Base-by-base conservation (phyloP, 1,140 invertebrate genomes). In the Sitobion miscanthi region DNA sequence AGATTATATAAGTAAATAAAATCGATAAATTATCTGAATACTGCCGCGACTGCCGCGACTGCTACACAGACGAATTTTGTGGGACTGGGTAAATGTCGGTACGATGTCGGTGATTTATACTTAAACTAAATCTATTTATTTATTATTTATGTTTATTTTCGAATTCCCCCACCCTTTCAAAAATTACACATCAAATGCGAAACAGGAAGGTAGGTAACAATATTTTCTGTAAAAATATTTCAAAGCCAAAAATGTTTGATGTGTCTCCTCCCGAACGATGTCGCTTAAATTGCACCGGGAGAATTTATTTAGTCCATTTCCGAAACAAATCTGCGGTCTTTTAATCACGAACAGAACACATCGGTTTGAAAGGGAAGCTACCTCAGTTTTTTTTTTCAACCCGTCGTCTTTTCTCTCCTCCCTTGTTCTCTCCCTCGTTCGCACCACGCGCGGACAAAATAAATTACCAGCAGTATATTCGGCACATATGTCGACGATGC, bases 261-360 rank as follows among this genome's bases (percentile, higher is more conserved):
- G 62, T 86, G 23, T 86, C 82, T 45, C 91, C 77, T 35, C 77
- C 90, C 77, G 47, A 92, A 92, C 47, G 62, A 92, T 92, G 89
- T 90, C 38, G 25, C 38, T 69, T 25, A 30, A 69, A 90, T 90
- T 90, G 52, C 88, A 62, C 54, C 52, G 23, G 38, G 25, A 62
- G 38, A 90, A 69, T 92, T 83, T 92, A 92, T 92, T 83, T 35
- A 42, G 35, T 77, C 69, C 49, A 77, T 49, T 91, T 92, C 91
- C 45, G 82, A 86, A 90, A 93, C 77, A 86, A 93, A 86, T 93
- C 77, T 86, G 77, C 49, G 62, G 62, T 93, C 91, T 93, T 93
- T 93, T 93, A 93, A 93, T 93, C 91, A 92, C 91, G 49, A 92
- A 83, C 77, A 83, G 69, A 92, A 83, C 82, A 52, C 77, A 85